phyloP scores from a whole-genome alignment of 2,888 invertebrate genomes.

The Cheilosia soror region DNA sequence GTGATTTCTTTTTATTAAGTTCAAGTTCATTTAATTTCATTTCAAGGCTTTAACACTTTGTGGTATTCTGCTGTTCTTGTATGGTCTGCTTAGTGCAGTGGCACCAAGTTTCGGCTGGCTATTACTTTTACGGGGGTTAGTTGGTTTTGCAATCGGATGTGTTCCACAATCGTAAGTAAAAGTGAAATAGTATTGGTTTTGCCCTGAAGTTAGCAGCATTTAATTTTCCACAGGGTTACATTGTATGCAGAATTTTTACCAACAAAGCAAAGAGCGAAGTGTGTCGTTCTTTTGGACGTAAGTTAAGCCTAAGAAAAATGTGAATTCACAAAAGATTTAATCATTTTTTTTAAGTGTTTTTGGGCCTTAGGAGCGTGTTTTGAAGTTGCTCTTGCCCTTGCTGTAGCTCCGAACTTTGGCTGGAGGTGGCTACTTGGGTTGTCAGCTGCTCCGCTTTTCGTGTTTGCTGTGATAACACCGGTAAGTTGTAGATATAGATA shows the following conservation, averaged over 20 bases:
- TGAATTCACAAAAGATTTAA: background rate
- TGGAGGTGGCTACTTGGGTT: constrained; percentile 96
- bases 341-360: constrained; percentile 89
- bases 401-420: constrained; percentile 95
- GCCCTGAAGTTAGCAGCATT: background rate
- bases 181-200: constrained; percentile 18
- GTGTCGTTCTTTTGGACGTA: constrained; percentile 97
- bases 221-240: constrained; percentile 89
- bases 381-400: constrained; percentile 94
- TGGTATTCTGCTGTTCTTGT: constrained; percentile 95
- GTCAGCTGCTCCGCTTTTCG: constrained; percentile 93
- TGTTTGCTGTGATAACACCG: constrained; percentile 92
- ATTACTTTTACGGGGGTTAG: constrained; percentile 93
- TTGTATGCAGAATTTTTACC: constrained; percentile 98
- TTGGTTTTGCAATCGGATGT: constrained; percentile 98
- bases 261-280: constrained; percentile 96
- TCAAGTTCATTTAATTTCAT: background rate
- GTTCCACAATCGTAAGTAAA: constrained; percentile 96
- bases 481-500: constrained; percentile 84
- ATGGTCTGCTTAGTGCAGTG: constrained; percentile 94
- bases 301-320: constrained; percentile 82
- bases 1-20: background rate
- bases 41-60: constrained; percentile 94
- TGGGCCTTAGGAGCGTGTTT: constrained; percentile 98
- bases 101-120: constrained; percentile 97